Conservation (phyloP, 1,140 invertebrate species). For the Tribolium madens region DNA sequence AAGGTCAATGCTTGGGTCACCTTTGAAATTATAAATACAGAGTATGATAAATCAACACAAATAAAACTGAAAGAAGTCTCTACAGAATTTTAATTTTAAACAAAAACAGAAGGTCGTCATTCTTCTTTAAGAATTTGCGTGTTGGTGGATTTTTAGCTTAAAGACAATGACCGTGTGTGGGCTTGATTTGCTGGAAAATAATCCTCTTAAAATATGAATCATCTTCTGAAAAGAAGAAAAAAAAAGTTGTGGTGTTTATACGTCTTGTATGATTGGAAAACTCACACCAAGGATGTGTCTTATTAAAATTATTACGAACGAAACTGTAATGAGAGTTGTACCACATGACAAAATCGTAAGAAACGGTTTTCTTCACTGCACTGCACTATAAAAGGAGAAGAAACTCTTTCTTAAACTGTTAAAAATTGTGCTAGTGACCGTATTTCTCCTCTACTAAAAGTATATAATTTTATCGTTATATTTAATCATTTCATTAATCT, state of each 20-base stretch:
- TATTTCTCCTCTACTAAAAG: neutral
- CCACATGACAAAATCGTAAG: neutral
- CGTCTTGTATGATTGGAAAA: no score
- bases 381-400: neutral
- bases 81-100: no score
- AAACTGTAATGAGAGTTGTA: no score
- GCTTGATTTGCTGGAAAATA: neutral
- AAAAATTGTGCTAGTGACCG: constrained; percentile 30
- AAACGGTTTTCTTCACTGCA: neutral
- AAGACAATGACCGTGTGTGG: constrained; percentile 13
- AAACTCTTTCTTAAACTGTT: neutral
- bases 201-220: no score
- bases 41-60: constrained; percentile 2
- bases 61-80: neutral
- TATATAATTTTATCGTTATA: neutral
- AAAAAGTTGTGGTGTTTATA: no score
- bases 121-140: neutral
- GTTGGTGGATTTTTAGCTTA: neutral
- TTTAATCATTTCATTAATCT: no score
- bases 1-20: no score
- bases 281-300: no score
- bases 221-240: no score
- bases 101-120: constrained; percentile 3
- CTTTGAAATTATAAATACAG: no score
- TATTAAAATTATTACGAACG: no score